These are phyloP conservation scores for Callospermophilus lateralis DNA, from an alignment of 2,113 vertebrate species.

Conservation along the genomic window DNA sequence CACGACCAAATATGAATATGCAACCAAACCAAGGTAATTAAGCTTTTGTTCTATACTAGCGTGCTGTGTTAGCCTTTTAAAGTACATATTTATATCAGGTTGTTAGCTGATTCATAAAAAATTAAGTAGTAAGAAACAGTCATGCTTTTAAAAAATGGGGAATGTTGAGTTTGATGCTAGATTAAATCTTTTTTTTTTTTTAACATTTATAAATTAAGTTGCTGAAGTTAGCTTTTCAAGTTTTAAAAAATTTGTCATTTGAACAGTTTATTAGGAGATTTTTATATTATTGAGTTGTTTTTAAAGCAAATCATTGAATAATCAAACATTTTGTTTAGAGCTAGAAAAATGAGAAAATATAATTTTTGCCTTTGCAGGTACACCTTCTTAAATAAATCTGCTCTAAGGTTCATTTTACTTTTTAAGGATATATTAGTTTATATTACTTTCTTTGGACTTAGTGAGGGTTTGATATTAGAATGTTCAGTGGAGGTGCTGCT, in stretches of 20 bases:
- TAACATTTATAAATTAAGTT: conserved; percentile 25
- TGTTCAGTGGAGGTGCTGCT: conserved; percentile 40
- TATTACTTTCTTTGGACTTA: neutral
- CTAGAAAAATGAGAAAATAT: conserved; percentile 10
- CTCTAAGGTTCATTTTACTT: conserved; percentile 17
- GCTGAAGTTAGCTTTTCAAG: conserved; percentile 46
- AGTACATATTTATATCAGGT: neutral
- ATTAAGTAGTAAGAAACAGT: neutral
- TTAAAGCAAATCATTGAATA: neutral
- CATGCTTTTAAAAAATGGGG: neutral
- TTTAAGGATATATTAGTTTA: neutral
- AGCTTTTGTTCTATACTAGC: neutral
- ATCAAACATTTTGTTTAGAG: neutral
- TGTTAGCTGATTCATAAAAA: conserved; percentile 28
- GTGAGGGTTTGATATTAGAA: conserved; percentile 64
- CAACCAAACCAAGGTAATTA: conserved; percentile 96
- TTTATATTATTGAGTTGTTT: neutral
- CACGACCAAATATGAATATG: conserved; percentile 98
- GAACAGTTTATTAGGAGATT: neutral
- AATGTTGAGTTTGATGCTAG: neutral
- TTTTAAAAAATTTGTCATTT: neutral
- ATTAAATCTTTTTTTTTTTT: conserved; percentile 31
- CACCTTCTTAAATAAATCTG: neutral
- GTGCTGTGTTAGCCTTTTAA: neutral
- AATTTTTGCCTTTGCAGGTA: conserved; percentile 38